phyloP scores from a whole-genome alignment of 2,888 invertebrate genomes.

The Leuctra nigra region DNA sequence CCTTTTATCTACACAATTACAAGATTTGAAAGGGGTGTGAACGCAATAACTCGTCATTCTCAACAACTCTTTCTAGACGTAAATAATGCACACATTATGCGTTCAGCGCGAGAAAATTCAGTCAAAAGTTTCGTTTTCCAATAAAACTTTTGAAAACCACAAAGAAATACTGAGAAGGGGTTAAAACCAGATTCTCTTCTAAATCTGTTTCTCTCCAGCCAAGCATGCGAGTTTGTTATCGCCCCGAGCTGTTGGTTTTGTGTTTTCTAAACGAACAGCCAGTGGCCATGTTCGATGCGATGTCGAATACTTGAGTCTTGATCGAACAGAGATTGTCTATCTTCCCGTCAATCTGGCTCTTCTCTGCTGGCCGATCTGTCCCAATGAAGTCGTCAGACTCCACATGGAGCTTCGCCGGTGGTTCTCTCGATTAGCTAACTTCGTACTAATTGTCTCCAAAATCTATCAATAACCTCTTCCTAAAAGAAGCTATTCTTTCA shows the following conservation, averaged over 20 bases:
- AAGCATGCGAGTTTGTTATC: too few relatives aligned
- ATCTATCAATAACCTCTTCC: slow-evolving; percentile 7
- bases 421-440: background rate
- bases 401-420: slow-evolving; percentile 9
- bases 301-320: too few relatives aligned
- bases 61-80: background rate
- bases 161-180: too few relatives aligned
- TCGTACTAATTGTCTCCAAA: slow-evolving; percentile 8
- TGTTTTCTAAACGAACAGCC: too few relatives aligned
- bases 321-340: too few relatives aligned
- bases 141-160: too few relatives aligned
- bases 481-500: background rate
- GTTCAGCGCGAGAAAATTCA: too few relatives aligned
- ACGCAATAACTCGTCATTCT: slow-evolving; percentile 4
- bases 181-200: too few relatives aligned
- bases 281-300: too few relatives aligned
- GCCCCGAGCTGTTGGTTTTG: too few relatives aligned
- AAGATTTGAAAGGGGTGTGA: slow-evolving; percentile 16
- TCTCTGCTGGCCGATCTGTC: background rate
- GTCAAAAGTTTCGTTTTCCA: too few relatives aligned
- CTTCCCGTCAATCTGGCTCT: background rate
- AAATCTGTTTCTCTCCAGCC: too few relatives aligned
- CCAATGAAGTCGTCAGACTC: slow-evolving; percentile 11
- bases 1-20: background rate
- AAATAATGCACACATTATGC: slow-evolving; percentile 8